Percentiles rank a stretch among this genome's conserved stretches.
Conservation (phyloP, 2,888 invertebrate genomes). For the Eupithecia exiguata region DNA sequence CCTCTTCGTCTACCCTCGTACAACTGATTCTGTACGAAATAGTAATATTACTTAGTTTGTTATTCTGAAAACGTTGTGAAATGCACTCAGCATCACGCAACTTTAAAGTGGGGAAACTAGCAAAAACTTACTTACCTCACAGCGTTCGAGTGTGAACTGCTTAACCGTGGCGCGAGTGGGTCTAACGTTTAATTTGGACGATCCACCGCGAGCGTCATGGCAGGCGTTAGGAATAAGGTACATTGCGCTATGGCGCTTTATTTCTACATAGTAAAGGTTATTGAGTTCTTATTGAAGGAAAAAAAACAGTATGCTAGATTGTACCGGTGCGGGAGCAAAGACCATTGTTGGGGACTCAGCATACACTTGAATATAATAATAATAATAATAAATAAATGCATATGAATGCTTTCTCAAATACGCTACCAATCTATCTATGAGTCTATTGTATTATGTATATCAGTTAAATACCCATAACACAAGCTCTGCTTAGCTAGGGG, state of each 20-base stretch:
- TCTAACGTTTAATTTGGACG: conserved; percentile 51
- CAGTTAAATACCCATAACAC: too few species aligned
- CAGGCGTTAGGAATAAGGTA: conserved; percentile 19
- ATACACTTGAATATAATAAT: too few species aligned
- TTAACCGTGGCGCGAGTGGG: conserved; percentile 55
- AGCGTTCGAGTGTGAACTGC: conserved; percentile 62
- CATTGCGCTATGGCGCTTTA: conserved; percentile 43
- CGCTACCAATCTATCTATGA: not conserved
- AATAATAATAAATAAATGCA: too few species aligned
- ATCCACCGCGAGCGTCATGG: not conserved
- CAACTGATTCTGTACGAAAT: too few species aligned
- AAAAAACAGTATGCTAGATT: not conserved
- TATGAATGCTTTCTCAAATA: not conserved
- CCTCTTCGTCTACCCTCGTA: too few species aligned
- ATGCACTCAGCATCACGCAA: not conserved
- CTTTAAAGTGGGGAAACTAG: not conserved
- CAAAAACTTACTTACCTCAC: conserved; percentile 50
- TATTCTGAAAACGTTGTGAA: not conserved
- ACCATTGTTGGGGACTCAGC: not conserved
- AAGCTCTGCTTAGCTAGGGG: too few species aligned
- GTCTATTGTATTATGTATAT: too few species aligned
- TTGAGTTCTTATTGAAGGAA: not conserved
- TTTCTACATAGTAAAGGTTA: not conserved
- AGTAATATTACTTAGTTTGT: not conserved
- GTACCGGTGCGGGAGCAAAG: not conserved